Conservation (phyloP, 2,888 invertebrate species). For the Lepidocyrtoides sp. region DNA sequence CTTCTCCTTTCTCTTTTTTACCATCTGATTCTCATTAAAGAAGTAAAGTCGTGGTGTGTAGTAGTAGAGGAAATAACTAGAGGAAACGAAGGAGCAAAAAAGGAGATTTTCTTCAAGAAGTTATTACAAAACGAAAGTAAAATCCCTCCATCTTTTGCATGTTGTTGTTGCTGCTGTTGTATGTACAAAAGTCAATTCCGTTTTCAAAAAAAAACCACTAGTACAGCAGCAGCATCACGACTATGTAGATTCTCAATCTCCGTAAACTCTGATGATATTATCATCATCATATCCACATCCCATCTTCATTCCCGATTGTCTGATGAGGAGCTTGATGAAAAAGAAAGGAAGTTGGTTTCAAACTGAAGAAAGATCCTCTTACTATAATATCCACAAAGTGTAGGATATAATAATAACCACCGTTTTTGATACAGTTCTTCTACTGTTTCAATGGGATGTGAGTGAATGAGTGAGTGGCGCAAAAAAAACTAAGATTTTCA, state of each 20-base stretch:
- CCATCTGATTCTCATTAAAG: slow-evolving; percentile 60
- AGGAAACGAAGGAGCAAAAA: neutral
- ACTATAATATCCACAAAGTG: neutral
- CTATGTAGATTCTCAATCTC: too few relatives aligned
- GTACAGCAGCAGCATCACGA: too few relatives aligned
- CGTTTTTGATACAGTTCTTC: neutral
- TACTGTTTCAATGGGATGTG: neutral
- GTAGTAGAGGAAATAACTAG: neutral
- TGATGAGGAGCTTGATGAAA: neutral
- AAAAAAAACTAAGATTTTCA: slow-evolving; percentile 13
- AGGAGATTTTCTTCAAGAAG: neutral
- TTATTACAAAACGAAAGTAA: neutral
- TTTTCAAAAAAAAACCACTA: neutral
- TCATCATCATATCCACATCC: neutral
- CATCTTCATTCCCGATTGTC: neutral
- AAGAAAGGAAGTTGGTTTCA: neutral
- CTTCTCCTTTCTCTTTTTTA: too few relatives aligned
- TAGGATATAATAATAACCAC: neutral
- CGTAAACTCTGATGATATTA: neutral
- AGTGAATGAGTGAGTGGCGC: slow-evolving; percentile 1
- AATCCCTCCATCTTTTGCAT: neutral
- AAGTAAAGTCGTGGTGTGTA: neutral
- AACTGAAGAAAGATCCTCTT: neutral
- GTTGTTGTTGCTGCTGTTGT: neutral
- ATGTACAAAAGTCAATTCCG: neutral